These are phyloP conservation scores for Meda fulgida DNA, from an alignment of 2,797 vertebrate species.

Conservation along the genomic window DNA sequence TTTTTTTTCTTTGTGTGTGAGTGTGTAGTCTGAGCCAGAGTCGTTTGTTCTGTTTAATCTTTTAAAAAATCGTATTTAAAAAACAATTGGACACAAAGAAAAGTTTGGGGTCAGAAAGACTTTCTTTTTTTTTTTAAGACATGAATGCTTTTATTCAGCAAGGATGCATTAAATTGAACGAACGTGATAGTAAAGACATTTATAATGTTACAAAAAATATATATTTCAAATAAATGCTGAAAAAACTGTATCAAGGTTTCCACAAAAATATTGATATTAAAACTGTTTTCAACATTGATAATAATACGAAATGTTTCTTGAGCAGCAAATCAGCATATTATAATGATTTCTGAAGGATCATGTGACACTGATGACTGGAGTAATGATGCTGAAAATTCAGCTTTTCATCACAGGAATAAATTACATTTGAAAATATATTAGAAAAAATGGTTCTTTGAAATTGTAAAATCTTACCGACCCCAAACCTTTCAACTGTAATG, in stretches of 20 bases:
- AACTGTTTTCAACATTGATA: background rate
- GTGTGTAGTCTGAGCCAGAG: no score
- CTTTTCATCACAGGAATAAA: background rate
- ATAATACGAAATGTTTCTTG: background rate
- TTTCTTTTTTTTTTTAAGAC: background rate
- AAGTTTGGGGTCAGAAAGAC: background rate
- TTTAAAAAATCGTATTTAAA: no score
- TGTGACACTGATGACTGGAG: background rate
- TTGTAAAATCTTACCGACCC: background rate
- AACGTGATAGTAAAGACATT: background rate
- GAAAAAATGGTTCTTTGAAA: background rate
- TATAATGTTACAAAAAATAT: background rate
- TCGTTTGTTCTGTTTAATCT: no score
- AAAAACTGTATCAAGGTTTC: background rate
- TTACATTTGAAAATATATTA: background rate
- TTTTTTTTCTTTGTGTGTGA: no score
- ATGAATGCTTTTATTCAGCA: background rate
- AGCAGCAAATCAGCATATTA: background rate
- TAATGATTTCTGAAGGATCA: background rate
- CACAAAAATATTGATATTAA: background rate
- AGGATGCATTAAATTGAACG: background rate
- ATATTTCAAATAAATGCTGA: background rate
- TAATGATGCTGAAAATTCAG: background rate
- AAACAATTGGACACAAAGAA: background rate
- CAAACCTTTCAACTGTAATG: background rate